Evolutionary conservation across 2,797 vertebrate species (phyloP).

Genomic region (Trachops cirrhosus): DNA sequence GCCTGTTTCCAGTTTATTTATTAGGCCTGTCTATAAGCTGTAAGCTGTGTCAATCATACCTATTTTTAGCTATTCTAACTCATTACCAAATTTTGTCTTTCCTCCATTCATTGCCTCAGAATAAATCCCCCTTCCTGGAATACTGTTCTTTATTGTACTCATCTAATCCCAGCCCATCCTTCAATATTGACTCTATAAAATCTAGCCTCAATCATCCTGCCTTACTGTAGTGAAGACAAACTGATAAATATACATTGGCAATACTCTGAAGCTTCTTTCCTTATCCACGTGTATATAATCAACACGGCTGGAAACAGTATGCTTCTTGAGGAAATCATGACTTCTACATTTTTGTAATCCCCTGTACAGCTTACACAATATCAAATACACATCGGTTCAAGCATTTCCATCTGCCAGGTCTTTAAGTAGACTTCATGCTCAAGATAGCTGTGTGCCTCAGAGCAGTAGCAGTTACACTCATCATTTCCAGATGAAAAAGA

Average conservation of each 20-base stretch:
- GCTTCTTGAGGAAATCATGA: neutral
- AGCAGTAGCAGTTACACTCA: neutral
- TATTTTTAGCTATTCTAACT: neutral
- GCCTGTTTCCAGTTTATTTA: neutral
- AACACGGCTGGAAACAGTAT: neutral
- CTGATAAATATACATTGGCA: neutral
- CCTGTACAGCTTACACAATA: neutral
- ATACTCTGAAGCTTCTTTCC: neutral
- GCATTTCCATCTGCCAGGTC: neutral
- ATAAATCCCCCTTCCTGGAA: neutral
- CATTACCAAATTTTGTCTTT: neutral
- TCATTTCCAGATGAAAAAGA: neutral
- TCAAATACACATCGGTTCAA: neutral
- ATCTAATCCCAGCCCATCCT: neutral
- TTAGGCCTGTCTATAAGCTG: neutral
- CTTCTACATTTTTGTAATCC: neutral
- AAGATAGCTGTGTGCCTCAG: accelerated
- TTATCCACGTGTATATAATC: neutral
- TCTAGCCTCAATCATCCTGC: neutral
- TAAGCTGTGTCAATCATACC: neutral
- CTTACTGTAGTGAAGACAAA: neutral
- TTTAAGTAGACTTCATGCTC: neutral
- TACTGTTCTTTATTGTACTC: neutral
- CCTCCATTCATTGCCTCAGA: neutral
- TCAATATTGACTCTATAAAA: neutral